Evolutionary conservation across 64 coral and sea anemone genomes (phyloP), one percentile per base, ranked within the genome.

Genomic region (Pocillopora verrucosa): DNA sequence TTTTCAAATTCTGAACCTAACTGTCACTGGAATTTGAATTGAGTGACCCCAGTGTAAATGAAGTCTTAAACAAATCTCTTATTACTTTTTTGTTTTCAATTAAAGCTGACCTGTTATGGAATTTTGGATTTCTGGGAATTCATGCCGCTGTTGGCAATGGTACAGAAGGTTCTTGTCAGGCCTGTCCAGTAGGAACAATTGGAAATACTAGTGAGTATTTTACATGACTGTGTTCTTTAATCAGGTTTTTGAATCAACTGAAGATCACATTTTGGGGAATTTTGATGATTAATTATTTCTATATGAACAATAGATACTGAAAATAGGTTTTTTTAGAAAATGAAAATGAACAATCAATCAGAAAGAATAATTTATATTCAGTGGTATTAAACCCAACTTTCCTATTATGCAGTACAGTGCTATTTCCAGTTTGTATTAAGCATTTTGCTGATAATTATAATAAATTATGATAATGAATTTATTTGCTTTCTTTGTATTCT

Each of bases 191-290:
- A 22, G 94, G 94, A 16, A 93, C 88, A 70, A 72, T 86, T 25
- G 88, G 67, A 73, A 96, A 93, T 56, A 69, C 65, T 37, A 96
- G 94, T 96, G 64, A 93, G 94, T 88, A 63, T 65, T 89, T 4
- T 51, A 51, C 41, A 51, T 51, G 30, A 30, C 30, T 30, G 41
- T 51, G 41, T 4, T 15, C 35, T 41, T 22, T 59, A 15, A 12
- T 82, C 35, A 30, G 56, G 13, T 20, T 56, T 82, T 36, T 59
- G 24, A 59, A 38, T 15, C 12, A 56, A 14, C 0, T 56, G 26
- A 56, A 14, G 22, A 13, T 58, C 12, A 15, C 19, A 10, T 82
- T 20, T 60, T 2, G 59, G 59, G 35, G 58, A 6, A 13, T 1
- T 10, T 22, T 19, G 59, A 20, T 59, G 57, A 16, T 15, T 36